Percentiles rank a stretch among this genome's conserved stretches.
phyloP scores from a whole-genome alignment of 2,888 invertebrate species.

The Blera fallax region DNA sequence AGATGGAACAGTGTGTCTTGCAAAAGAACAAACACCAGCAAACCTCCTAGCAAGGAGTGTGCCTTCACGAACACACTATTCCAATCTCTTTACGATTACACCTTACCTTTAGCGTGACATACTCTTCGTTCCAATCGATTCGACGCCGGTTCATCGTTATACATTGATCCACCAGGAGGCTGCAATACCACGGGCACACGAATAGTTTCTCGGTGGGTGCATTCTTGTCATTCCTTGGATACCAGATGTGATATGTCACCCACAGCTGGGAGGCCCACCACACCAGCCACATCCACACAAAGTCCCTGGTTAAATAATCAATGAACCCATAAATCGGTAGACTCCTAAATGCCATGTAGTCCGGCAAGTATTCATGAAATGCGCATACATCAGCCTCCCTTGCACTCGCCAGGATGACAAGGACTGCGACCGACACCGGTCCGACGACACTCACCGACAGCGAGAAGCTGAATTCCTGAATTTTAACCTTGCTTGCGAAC shows the following conservation, averaged over 20 bases:
- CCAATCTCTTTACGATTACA: not conserved
- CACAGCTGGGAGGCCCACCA: constrained; percentile 93
- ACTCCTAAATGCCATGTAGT: constrained; percentile 93
- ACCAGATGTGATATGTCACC: constrained; percentile 93
- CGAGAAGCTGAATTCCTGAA: constrained; percentile 93
- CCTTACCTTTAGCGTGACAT: constrained; percentile 82
- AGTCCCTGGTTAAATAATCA: constrained; percentile 84
- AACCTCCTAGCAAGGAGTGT: not conserved
- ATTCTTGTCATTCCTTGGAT: constrained; percentile 90
- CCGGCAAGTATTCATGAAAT: constrained; percentile 87
- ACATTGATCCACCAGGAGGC: constrained; percentile 92
- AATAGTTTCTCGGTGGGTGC: constrained; percentile 93
- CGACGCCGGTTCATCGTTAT: constrained; percentile 90
- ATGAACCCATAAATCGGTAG: constrained; percentile 85
- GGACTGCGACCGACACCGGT: constrained; percentile 87
- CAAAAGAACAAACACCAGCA: not conserved
- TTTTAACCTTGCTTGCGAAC: constrained; percentile 93
- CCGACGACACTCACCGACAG: constrained; percentile 90
- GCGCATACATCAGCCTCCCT: constrained; percentile 87
- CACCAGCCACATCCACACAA: constrained; percentile 90
- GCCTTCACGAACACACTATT: not conserved
- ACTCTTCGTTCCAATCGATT: constrained; percentile 84
- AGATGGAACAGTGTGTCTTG: not conserved
- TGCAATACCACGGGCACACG: constrained; percentile 91
- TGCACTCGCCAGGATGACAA: constrained; percentile 86